Evolutionary conservation across 2,797 vertebrate species (phyloP), one percentile per base, ranked within the genome.

Genomic region (Pachyuromys duprasi): DNA sequence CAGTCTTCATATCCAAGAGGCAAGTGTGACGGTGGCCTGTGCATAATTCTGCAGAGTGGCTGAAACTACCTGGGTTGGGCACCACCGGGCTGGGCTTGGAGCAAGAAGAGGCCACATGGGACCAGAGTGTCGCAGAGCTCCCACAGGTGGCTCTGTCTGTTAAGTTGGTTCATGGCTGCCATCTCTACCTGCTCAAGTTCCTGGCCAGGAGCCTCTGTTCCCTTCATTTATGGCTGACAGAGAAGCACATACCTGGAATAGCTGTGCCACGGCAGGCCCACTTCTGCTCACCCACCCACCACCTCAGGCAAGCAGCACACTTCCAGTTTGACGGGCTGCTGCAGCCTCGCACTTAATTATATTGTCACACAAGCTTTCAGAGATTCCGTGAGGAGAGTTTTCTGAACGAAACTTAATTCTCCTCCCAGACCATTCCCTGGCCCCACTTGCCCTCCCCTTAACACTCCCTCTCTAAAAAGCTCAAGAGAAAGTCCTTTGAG

Each of bases 321-420:
- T 75, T 80, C 42, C 76, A 28, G 36, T 62, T 2, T 90, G 95
- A 88, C 90, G 86, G 95, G 91, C 69, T 62, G 83, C 14, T 8
- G 0, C 28, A 74, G 67, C 94, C 93, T 96, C 89, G 93, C 79
- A 65, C 93, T 94, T 96, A 86, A 93, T 95, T 90, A 86, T 75
- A 83, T 74, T 95, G 96, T 92, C 96, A 93, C 82, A 55, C 31
- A 45, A 89, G 93, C 95, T 94, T 95, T 91, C 75, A 91, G 86
- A 72, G 86, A 80, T n/a, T 75, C 80, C 36, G 5, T 80, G 88
- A 87, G 63, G 88, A 90, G 28, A 95, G 69, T 69, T 63, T 75
- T 92, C 89, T 95, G 5, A 15, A 81, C 20, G 90, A 93, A 89
- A 86, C 76, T 42, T 15, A 87, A 82, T 92, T 94, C 90, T 96